A percentile compares a stretch with the other conserved stretches of the same genome.
These are phyloP conservation scores for Orchestes rusci DNA, from an alignment of 2,888 invertebrate genomes.

Conservation along the genomic window DNA sequence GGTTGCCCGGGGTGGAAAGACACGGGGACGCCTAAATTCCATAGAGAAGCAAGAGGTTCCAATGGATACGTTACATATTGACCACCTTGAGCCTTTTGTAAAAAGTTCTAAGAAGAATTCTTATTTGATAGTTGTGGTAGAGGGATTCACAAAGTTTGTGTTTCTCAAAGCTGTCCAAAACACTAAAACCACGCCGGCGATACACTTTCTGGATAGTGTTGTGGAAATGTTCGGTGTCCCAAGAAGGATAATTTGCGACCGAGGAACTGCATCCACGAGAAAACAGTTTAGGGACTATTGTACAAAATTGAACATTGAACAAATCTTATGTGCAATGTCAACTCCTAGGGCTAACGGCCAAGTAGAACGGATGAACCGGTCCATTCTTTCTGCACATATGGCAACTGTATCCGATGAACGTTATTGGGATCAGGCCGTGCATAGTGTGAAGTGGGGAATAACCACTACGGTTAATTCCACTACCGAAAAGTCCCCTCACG, in stretches of 20 bases:
- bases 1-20: conserved; percentile 9
- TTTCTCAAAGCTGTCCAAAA: no score
- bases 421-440: not conserved
- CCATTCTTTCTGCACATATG: conserved; percentile 22
- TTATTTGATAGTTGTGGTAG: conserved; percentile 32
- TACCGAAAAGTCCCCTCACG: conserved; percentile 26
- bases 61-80: conserved; percentile 32
- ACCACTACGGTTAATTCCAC: conserved; percentile 26
- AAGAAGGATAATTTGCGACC: conserved; percentile 22
- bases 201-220: conserved; percentile 21
- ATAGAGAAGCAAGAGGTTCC: conserved; percentile 26
- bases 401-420: conserved; percentile 19
- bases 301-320: conserved; percentile 18
- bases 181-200: conserved; percentile 22
- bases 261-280: conserved; percentile 24
- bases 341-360: conserved; percentile 31
- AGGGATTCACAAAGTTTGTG: conserved; percentile 36
- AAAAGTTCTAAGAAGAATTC: conserved; percentile 10
- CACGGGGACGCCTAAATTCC: conserved; percentile 7
- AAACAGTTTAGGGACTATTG: conserved; percentile 21
- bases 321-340: conserved; percentile 26
- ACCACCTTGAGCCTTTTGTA: conserved; percentile 23
- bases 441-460: conserved; percentile 26
- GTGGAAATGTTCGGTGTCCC: conserved; percentile 19
- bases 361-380: conserved; percentile 27